Percentiles rank a stretch among this genome's conserved stretches.
These are phyloP conservation scores for Platygyra sinensis DNA, from an alignment of 64 coral and sea anemone genomes.

Conservation along the genomic window DNA sequence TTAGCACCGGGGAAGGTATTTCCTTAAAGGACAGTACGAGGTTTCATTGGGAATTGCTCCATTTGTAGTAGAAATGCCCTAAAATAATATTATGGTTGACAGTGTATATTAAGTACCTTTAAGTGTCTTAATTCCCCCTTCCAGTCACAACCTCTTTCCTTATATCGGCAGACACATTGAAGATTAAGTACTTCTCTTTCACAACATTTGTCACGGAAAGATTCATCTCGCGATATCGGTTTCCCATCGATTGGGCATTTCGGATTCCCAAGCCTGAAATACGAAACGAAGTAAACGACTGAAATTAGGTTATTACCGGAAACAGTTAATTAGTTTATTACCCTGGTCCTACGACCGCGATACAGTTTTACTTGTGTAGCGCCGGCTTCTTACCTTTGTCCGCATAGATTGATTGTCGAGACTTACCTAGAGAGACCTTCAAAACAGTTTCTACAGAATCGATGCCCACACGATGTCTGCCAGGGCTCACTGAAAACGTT, in stretches of 20 bases:
- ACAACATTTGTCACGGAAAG: slow-evolving; percentile 67
- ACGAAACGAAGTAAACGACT: background rate
- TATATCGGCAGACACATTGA: slow-evolving; percentile 45
- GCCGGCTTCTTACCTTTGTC: no score
- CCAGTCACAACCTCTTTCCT: slow-evolving; percentile 57
- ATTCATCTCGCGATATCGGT: background rate
- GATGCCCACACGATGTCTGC: slow-evolving; percentile 46
- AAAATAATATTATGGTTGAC: background rate
- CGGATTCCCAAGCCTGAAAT: background rate
- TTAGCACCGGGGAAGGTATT: no score
- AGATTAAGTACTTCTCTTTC: slow-evolving; percentile 52
- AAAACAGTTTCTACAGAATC: slow-evolving; percentile 32
- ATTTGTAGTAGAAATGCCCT: background rate
- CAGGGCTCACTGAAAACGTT: slow-evolving; percentile 19
- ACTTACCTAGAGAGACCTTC: slow-evolving; percentile 33
- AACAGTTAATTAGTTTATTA: no score
- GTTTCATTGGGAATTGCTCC: no score
- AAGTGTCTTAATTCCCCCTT: slow-evolving; percentile 55
- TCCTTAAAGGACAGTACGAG: no score
- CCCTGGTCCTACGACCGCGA: no score
- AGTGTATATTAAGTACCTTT: background rate
- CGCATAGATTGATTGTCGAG: no score
- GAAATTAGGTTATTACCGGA: no score
- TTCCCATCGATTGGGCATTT: slow-evolving; percentile 53
- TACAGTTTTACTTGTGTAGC: no score